A percentile compares a stretch with the other conserved stretches of the same genome.
phyloP scores from a whole-genome alignment of 2,113 vertebrate genomes.

The Rhombomys opimus region DNA sequence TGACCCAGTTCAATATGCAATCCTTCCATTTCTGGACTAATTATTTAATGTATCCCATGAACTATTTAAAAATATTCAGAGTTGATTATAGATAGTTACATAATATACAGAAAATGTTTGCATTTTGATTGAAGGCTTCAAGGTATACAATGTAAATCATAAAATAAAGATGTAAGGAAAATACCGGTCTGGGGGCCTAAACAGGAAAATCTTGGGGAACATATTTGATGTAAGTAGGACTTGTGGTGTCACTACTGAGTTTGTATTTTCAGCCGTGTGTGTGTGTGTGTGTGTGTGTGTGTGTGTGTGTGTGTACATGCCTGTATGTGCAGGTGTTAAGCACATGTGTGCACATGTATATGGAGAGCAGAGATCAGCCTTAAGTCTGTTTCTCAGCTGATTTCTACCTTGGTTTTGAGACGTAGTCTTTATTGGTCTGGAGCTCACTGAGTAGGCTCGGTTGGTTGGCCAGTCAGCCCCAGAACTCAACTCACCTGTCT shows the following conservation, averaged over 20 bases:
- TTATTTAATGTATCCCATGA: neutral
- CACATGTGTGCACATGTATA: neutral
- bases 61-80: neutral
- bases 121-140: slow-evolving; percentile 44
- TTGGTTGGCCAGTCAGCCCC: neutral
- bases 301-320: neutral
- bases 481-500: no score
- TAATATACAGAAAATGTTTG: neutral
- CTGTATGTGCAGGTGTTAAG: neutral
- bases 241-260: neutral
- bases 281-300: neutral
- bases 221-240: neutral
- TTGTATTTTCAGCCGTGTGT: neutral
- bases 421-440: neutral
- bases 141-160: neutral
- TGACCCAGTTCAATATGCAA: neutral
- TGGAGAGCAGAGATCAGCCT: neutral
- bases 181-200: neutral
- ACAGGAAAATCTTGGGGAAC: neutral
- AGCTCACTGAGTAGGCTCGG: neutral
- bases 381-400: neutral
- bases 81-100: neutral
- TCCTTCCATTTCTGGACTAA: neutral
- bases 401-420: neutral
- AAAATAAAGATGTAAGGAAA: neutral